Percentiles rank a stretch among this genome's conserved stretches.
These are phyloP conservation scores for Orientallactaga sibirica DNA, from an alignment of 2,797 vertebrate species.

Conservation along the genomic window DNA sequence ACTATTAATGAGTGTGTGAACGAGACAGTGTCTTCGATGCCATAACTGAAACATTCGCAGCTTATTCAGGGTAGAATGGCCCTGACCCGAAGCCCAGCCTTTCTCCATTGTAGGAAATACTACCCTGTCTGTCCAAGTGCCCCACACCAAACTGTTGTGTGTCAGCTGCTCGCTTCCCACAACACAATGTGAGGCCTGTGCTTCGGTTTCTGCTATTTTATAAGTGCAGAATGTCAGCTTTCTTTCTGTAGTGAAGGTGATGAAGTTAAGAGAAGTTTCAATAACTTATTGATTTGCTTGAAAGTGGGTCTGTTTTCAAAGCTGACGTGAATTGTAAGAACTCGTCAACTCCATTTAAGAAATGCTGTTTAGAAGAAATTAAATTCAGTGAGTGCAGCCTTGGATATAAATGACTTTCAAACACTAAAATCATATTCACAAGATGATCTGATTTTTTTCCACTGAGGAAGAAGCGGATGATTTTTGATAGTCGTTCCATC, in stretches of 20 bases:
- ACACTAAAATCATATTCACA: conserved; percentile 30
- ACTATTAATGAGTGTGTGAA: conserved; percentile 82
- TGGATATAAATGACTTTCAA: conserved; percentile 7
- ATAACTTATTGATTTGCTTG: conserved; percentile 54
- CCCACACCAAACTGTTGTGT: conserved; percentile 59
- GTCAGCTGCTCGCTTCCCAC: conserved; percentile 64
- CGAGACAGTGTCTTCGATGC: conserved; percentile 73
- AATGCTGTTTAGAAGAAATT: conserved; percentile 58
- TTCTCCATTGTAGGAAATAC: conserved; percentile 69
- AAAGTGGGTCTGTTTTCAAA: conserved; percentile 65
- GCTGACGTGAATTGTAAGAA: neutral
- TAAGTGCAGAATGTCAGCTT: conserved; percentile 66
- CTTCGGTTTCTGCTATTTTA: conserved; percentile 63
- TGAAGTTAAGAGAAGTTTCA: conserved; percentile 57
- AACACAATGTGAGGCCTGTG: conserved; percentile 40
- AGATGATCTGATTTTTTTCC: conserved; percentile 54
- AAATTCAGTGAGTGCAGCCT: conserved; percentile 41
- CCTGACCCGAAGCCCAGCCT: conserved; percentile 56
- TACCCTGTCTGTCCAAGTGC: conserved; percentile 69
- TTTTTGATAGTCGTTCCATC: neutral
- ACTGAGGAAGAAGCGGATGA: conserved; percentile 62
- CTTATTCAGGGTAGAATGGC: conserved; percentile 65
- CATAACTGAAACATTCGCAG: conserved; percentile 67
- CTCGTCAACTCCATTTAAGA: conserved; percentile 39
- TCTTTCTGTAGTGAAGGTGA: conserved; percentile 54